Percentiles rank a stretch among this genome's conserved stretches.
phyloP scores from a whole-genome alignment of 2,113 vertebrate genomes.

The Pyrgilauda ruficollis region DNA sequence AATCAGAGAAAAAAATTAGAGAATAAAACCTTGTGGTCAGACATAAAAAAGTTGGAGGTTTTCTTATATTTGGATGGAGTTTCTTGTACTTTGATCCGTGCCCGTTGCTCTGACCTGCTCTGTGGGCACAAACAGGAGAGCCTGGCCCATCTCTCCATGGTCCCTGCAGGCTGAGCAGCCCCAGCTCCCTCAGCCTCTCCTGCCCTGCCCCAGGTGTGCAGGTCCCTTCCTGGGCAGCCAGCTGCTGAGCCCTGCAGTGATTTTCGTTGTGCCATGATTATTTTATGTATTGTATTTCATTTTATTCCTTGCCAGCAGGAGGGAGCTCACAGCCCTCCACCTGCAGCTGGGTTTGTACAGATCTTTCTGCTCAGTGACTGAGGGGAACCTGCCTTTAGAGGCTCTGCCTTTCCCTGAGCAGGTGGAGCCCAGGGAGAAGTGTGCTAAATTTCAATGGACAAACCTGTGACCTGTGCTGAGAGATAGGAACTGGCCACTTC shows the following conservation, averaged over 20 bases:
- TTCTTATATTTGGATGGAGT: neutral
- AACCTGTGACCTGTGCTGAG: slow-evolving; percentile 25
- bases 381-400: fast-evolving
- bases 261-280: neutral
- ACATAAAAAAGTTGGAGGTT: fast-evolving
- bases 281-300: too few relatives aligned
- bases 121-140: neutral
- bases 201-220: too few relatives aligned
- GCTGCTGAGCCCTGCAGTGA: too few relatives aligned
- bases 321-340: neutral
- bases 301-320: neutral
- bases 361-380: neutral
- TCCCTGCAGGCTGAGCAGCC: too few relatives aligned
- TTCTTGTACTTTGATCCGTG: neutral
- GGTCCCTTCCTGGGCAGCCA: too few relatives aligned
- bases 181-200: too few relatives aligned
- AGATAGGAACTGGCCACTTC: slow-evolving; percentile 55
- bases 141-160: neutral
- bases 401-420: neutral
- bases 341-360: neutral
- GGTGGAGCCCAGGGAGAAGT: neutral
- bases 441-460: too few relatives aligned
- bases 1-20: neutral
- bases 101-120: neutral
- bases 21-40: neutral